Conservation (phyloP, 1,140 invertebrate genomes). For the Hylaeus volcanicus region DNA sequence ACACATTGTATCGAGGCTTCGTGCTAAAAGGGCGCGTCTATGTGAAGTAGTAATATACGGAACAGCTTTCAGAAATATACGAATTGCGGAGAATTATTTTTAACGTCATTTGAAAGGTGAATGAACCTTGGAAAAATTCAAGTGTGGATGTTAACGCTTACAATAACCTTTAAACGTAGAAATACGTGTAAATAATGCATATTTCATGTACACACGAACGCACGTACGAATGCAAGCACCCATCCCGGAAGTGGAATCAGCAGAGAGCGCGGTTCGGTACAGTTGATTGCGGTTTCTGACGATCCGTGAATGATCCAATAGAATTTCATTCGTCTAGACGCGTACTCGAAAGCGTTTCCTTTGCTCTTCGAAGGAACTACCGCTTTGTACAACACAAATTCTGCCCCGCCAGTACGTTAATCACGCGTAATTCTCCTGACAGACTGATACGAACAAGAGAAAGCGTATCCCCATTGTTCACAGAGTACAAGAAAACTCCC, state of each 20-base stretch:
- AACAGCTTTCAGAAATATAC: no score
- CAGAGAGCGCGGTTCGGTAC: conserved; percentile 3
- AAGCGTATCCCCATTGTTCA: conserved; percentile 45
- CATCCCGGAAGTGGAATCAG: conserved; percentile 27
- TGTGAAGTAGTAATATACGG: no score
- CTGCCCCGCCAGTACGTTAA: conserved; percentile 20
- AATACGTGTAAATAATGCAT: background rate
- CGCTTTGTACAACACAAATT: background rate
- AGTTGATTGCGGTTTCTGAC: background rate
- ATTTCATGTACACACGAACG: background rate
- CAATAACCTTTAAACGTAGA: no score
- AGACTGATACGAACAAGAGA: conserved; percentile 41
- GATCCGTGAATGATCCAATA: conserved; percentile 10
- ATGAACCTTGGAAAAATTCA: no score
- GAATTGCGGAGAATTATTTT: no score
- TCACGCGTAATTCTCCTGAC: conserved; percentile 34
- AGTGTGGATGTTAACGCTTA: no score
- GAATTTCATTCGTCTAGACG: conserved; percentile 20
- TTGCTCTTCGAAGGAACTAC: background rate
- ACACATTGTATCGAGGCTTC: no score
- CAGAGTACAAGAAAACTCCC: conserved; percentile 24
- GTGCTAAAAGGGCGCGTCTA: no score
- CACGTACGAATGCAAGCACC: no score
- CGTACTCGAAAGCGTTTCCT: conserved; percentile 1
- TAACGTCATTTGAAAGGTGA: no score